phyloP scores from a whole-genome alignment of 2,113 vertebrate species.

The Accipiter virgatus region DNA sequence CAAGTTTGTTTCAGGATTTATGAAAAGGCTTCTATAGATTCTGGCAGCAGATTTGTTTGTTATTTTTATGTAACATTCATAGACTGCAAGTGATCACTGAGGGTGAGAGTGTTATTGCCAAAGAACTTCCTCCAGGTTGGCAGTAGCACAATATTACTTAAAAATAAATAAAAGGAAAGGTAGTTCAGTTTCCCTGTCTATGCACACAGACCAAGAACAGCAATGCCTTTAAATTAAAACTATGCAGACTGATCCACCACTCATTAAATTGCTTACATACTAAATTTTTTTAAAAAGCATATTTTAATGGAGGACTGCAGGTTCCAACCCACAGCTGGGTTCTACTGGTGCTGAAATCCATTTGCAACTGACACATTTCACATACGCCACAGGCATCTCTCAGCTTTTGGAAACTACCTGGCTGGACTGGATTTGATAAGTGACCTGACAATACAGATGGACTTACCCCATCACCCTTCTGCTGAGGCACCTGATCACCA shows the following conservation, averaged over 20 bases:
- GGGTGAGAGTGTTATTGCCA: neutral
- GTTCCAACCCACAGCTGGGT: neutral
- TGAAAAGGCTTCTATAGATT: neutral
- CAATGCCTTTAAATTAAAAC: neutral
- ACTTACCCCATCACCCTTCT: neutral
- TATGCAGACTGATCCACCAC: neutral
- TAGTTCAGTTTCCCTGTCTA: neutral
- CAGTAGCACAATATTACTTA: neutral
- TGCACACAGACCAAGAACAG: neutral
- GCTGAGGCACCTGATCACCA: neutral
- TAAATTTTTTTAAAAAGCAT: neutral
- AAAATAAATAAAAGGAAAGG: neutral
- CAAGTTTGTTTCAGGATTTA: neutral
- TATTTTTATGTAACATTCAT: neutral
- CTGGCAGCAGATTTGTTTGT: slow-evolving; percentile 2
- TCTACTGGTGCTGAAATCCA: neutral
- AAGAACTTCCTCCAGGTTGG: neutral
- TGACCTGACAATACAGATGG: neutral
- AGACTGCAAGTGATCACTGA: neutral
- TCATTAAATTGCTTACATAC: neutral
- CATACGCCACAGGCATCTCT: neutral
- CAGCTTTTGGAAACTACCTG: neutral
- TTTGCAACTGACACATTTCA: neutral
- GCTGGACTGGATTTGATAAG: neutral
- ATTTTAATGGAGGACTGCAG: neutral